Evolutionary conservation across 2,113 vertebrate species (phyloP).

Genomic region (Mus spicilegus): DNA sequence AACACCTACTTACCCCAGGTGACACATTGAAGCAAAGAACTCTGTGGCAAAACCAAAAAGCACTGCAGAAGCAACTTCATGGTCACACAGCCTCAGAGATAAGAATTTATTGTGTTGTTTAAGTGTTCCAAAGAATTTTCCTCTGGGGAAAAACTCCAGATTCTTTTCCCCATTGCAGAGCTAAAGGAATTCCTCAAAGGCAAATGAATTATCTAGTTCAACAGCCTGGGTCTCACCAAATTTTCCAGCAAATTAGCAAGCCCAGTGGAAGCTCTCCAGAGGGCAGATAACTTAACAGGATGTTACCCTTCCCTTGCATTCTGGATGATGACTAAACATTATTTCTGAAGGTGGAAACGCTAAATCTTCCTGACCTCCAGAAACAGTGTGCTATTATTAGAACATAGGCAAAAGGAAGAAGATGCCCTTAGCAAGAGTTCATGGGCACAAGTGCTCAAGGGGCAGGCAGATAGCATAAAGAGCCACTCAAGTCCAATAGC

Average conservation of each 20-base stretch:
- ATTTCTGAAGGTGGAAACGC: slow-evolving; percentile 44
- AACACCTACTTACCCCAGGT: not conserved
- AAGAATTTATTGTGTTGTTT: not conserved
- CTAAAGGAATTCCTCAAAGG: slow-evolving; percentile 43
- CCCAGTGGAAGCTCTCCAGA: not conserved
- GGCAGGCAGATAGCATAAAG: not conserved
- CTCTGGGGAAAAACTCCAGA: not conserved
- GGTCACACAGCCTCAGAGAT: not conserved
- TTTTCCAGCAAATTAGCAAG: slow-evolving; percentile 31
- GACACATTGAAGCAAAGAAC: not conserved
- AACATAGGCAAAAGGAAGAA: slow-evolving; percentile 27
- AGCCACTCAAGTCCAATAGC: not conserved
- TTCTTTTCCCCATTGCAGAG: not conserved
- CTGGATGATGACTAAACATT: slow-evolving; percentile 6
- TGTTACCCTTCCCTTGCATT: slow-evolving; percentile 6
- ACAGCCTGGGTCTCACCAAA: slow-evolving; percentile 45
- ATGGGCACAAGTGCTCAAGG: not conserved
- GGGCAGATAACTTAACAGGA: slow-evolving; percentile 39
- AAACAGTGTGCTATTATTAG: slow-evolving; percentile 29
- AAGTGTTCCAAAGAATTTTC: slow-evolving; percentile 46
- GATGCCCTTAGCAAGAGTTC: not conserved
- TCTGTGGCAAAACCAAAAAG: not conserved
- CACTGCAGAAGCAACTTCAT: not conserved
- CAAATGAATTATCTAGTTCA: slow-evolving; percentile 51
- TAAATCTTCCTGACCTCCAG: slow-evolving; percentile 53